phyloP scores from a whole-genome alignment of 2,888 invertebrate genomes.

The Iphiclides podalirius region DNA sequence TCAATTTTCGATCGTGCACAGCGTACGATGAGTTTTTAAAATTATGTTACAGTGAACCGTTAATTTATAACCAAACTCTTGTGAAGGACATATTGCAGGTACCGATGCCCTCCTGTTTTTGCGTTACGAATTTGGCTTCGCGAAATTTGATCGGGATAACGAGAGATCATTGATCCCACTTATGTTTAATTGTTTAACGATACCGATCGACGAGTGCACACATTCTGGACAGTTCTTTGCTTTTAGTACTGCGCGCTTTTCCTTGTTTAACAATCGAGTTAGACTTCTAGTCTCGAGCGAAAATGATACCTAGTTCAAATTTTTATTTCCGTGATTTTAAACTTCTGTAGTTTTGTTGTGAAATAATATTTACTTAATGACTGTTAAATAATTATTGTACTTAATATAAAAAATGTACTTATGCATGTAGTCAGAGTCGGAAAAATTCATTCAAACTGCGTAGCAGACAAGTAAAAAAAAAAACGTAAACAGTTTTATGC shows the following conservation, averaged over 20 bases:
- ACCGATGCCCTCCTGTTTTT: conserved; percentile 25
- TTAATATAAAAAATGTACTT: no score
- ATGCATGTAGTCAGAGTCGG: background rate
- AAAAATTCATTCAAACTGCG: background rate
- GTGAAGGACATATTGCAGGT: conserved; percentile 33
- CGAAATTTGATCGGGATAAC: conserved; percentile 52
- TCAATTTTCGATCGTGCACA: conserved; percentile 4
- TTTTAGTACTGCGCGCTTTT: background rate
- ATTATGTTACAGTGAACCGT: conserved; percentile 25
- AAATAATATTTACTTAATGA: no score
- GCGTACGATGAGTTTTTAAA: conserved; percentile 9
- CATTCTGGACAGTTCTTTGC: conserved; percentile 26
- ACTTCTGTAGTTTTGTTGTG: no score
- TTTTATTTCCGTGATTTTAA: no score
- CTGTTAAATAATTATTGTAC: no score
- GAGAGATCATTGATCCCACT: conserved; percentile 71
- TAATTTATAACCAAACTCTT: conserved; percentile 23
- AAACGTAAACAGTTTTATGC: conserved; percentile 68
- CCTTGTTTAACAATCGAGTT: background rate
- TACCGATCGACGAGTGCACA: conserved; percentile 48
- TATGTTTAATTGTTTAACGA: conserved; percentile 58
- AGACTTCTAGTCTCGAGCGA: no score
- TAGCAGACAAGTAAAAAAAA: conserved; percentile 33
- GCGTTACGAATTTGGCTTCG: conserved; percentile 35
- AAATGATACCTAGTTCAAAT: no score